Conservation (phyloP, 92 coral and sea anemone genomes). For the Metridium senile region DNA sequence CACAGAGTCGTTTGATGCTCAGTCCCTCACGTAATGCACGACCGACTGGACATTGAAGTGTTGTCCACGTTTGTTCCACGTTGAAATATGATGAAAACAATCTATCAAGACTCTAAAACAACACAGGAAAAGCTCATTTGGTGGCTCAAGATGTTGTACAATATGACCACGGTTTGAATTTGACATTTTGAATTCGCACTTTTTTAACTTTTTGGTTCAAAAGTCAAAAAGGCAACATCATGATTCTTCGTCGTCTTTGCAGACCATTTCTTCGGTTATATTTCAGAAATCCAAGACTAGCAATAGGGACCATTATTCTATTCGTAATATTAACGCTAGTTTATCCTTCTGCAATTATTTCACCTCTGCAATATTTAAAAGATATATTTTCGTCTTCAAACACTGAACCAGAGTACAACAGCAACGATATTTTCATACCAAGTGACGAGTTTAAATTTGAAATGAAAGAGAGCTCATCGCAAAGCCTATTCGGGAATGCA, state of each 20-base stretch:
- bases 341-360: constrained; percentile 3
- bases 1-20: too few species aligned
- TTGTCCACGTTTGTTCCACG: too few species aligned
- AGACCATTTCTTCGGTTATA: constrained; percentile 40
- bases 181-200: neutral
- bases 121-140: too few species aligned
- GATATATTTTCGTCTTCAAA: neutral
- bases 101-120: too few species aligned
- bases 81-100: too few species aligned
- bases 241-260: neutral
- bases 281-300: constrained; percentile 36
- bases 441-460: constrained; percentile 18
- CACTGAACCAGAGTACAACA: neutral
- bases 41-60: too few species aligned
- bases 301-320: neutral
- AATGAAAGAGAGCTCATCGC: constrained; percentile 6
- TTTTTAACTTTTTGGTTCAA: neutral
- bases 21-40: too few species aligned
- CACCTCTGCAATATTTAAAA: neutral
- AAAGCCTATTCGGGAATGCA: constrained; percentile 39
- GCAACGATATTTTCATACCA: constrained; percentile 26
- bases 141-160: too few species aligned
- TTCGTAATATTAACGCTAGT: constrained; percentile 12
- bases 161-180: too few species aligned
- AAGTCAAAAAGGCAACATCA: neutral